Evolutionary conservation across 1,140 invertebrate species (phyloP), one percentile per base, ranked within the genome.

Genomic region (Lysiphlebus fabarum): DNA sequence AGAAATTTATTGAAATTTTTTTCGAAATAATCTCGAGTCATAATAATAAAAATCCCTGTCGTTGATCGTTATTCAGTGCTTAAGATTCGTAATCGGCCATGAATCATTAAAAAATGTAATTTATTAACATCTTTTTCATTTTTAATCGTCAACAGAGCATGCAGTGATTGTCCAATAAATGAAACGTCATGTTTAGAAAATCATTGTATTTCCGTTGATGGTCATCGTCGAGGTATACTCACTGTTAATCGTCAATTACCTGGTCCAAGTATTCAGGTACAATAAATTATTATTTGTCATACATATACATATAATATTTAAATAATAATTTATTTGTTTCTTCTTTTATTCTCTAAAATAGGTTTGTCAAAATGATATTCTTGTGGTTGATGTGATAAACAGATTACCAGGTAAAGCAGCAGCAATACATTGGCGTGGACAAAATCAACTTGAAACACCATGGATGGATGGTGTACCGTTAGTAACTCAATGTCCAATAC

Each of bases 391-490:
- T 74, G 86, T 95, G 1, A 83, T 88, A 0, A 94, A 95, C 70
- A 82, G 86, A 55, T 81, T 93, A 17, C 83, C 85, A 4, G 86
- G 87, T 2, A 86, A 91, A 65, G 82, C 84, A 0, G 80, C 87
- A 0, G 83, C 87, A 0, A 82, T 95, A 48, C 92, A 95, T 71
- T 95, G 91, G 90, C 84, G 91, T 56, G 92, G 92, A 1, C 83
- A 93, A 50, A 83, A 85, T 1, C 90, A 93, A 77, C 74, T 78
- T 8, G 89, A 88, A 63, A 87, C 89, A 0, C 90, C 89, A 0
- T 88, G 87, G 64, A 93, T 92, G 89, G 93, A 95, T 67, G 92
- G 93, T 7, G 88, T 90, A 0, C 86, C 90, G 0, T 85, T 90
- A 82, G 76, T 93, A 12, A 92, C 90, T 0, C 92, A 95, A 71